A percentile compares a stretch with the other conserved stretches of the same genome.
Conservation (phyloP, 2,888 invertebrate species). For the Tribolium freemani region DNA sequence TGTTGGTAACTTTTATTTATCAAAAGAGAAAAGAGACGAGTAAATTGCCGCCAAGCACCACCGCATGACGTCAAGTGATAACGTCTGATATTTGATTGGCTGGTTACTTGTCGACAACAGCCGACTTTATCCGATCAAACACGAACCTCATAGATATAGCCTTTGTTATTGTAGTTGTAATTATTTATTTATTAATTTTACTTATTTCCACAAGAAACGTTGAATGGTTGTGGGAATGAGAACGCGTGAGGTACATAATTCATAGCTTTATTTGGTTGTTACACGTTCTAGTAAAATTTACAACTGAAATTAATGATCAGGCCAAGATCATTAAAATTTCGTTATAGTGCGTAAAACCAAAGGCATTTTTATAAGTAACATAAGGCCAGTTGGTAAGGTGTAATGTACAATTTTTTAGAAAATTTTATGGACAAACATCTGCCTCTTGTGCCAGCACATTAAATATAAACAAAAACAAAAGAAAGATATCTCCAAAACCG, state of each 20-base stretch:
- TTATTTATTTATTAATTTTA: too few relatives aligned
- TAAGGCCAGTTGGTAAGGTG: constrained; percentile 41
- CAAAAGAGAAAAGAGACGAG: too few relatives aligned
- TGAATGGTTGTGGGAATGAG: not conserved
- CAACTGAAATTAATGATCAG: constrained; percentile 40
- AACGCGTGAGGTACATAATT: constrained; percentile 28
- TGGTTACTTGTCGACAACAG: too few relatives aligned
- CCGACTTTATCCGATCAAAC: too few relatives aligned
- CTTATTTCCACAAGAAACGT: too few relatives aligned
- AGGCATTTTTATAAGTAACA: constrained; percentile 40
- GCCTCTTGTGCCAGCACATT: constrained; percentile 40
- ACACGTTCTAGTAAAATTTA: constrained; percentile 43
- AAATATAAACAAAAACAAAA: constrained; percentile 27
- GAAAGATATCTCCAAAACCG: constrained; percentile 32
- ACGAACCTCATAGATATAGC: too few relatives aligned
- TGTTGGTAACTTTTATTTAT: too few relatives aligned
- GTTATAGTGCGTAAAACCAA: constrained; percentile 41
- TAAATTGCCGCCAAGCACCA: too few relatives aligned
- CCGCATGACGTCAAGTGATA: too few relatives aligned
- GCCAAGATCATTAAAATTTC: constrained; percentile 45
- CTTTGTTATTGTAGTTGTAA: too few relatives aligned
- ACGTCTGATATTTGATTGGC: too few relatives aligned
- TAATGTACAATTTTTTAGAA: constrained; percentile 36
- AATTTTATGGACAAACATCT: constrained; percentile 38
- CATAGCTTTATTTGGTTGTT: constrained; percentile 45